A percentile compares a stretch with the other conserved stretches of the same genome.
phyloP scores from a whole-genome alignment of 1,140 invertebrate species.

The Vollenhovia emeryi region DNA sequence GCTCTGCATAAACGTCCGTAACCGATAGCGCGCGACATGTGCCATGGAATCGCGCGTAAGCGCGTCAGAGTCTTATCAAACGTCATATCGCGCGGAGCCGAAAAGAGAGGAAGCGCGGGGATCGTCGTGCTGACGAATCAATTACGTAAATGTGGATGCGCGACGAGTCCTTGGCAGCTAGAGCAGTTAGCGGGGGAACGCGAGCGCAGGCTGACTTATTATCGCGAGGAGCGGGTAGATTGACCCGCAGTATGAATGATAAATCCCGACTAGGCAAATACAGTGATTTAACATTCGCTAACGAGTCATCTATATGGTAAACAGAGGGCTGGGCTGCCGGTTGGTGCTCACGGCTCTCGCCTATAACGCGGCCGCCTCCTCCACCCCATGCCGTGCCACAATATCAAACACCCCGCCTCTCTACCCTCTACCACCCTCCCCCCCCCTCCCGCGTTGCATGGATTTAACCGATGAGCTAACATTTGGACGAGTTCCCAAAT shows the following conservation, averaged over 20 bases:
- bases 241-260: constrained; percentile 78
- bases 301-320: constrained; percentile 82
- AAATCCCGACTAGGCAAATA: constrained; percentile 79
- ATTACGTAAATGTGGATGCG: neutral
- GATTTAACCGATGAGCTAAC: constrained; percentile 76
- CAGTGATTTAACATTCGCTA: constrained; percentile 78
- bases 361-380: constrained; percentile 64
- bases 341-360: constrained; percentile 61
- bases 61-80: neutral
- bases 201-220: constrained; percentile 69
- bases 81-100: neutral
- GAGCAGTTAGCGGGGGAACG: neutral
- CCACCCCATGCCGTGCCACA: constrained; percentile 55
- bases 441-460: constrained; percentile 66
- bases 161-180: neutral
- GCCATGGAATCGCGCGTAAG: neutral
- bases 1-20: no score
- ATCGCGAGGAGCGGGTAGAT: constrained; percentile 73
- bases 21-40: neutral
- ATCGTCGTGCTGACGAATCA: neutral
- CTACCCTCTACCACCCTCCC: neutral
- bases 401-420: constrained; percentile 71
- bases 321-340: constrained; percentile 72
- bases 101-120: neutral
- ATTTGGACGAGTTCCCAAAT: constrained; percentile 75